These are phyloP conservation scores for Leptinotarsa haldemani DNA, from an alignment of 2,888 invertebrate genomes.

Conservation along the genomic window DNA sequence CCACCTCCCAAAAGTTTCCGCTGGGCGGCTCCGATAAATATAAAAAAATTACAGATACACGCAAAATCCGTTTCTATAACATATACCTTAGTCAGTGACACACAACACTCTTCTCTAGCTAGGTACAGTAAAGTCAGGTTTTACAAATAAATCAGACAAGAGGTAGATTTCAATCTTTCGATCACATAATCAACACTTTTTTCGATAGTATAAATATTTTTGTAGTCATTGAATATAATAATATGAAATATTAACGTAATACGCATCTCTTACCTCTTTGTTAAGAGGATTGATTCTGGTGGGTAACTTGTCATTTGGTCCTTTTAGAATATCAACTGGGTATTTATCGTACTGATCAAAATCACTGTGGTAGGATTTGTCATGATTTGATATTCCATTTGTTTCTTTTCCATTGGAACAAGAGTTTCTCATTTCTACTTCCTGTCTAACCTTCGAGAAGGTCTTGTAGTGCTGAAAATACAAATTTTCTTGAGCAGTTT, in stretches of 20 bases:
- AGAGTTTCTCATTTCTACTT: constrained; percentile 66
- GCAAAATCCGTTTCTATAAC: no score
- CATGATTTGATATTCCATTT: constrained; percentile 46
- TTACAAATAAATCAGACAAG: no score
- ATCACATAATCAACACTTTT: no score
- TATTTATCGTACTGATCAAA: constrained; percentile 86
- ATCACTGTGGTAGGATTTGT: constrained; percentile 68
- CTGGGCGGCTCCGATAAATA: no score
- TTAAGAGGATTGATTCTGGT: constrained; percentile 84
- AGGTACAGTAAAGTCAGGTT: no score
- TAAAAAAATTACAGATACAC: no score
- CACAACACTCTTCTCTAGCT: no score
- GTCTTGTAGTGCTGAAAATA: constrained; percentile 66
- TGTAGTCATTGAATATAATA: no score
- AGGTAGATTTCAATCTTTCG: no score
- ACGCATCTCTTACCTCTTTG: constrained; percentile 77
- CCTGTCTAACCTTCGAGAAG: constrained; percentile 70
- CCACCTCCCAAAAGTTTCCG: no score
- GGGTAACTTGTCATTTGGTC: constrained; percentile 83
- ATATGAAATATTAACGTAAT: background rate
- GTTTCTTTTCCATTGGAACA: constrained; percentile 49
- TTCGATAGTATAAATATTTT: no score
- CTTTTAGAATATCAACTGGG: constrained; percentile 78
- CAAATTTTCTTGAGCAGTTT: background rate
- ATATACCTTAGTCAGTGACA: no score